phyloP scores from a whole-genome alignment of 1,140 invertebrate genomes.

The Globodera ellingtonae region DNA sequence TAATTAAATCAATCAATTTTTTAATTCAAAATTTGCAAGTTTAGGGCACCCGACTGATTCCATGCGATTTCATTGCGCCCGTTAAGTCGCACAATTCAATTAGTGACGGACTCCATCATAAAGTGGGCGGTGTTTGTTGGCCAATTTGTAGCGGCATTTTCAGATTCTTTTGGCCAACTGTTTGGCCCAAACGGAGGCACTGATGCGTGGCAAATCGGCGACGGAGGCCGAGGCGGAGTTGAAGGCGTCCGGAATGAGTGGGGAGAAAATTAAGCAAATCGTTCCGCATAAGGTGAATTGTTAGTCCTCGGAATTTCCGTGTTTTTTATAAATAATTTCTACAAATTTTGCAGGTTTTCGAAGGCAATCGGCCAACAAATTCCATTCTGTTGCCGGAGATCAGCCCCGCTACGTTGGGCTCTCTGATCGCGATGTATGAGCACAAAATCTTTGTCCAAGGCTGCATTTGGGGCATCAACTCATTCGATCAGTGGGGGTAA shows the following conservation, averaged over 20 bases:
- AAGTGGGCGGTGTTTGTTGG: conserved; percentile 66
- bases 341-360: conserved; percentile 72
- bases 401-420: conserved; percentile 89
- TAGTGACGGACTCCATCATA: conserved; percentile 74
- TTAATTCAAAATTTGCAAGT: background rate
- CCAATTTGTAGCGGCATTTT: background rate
- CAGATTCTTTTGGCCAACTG: conserved; percentile 91
- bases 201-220: conserved; percentile 86
- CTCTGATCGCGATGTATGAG: conserved; percentile 94
- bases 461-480: conserved; percentile 98
- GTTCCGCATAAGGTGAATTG: conserved; percentile 80
- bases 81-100: conserved; percentile 91
- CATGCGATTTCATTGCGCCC: conserved; percentile 94
- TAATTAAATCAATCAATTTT: background rate
- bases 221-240: conserved; percentile 77
- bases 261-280: conserved; percentile 74
- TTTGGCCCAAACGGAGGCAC: conserved; percentile 94
- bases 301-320: background rate
- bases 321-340: background rate
- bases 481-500: conserved; percentile 98
- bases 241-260: conserved; percentile 60
- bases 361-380: conserved; percentile 95
- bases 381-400: conserved; percentile 91
- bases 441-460: conserved; percentile 99
- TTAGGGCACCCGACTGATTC: conserved; percentile 77